Evolutionary conservation across 2,888 invertebrate genomes (phyloP), one percentile per base, ranked within the genome.

Genomic region (Hypomecis punctinalis): DNA sequence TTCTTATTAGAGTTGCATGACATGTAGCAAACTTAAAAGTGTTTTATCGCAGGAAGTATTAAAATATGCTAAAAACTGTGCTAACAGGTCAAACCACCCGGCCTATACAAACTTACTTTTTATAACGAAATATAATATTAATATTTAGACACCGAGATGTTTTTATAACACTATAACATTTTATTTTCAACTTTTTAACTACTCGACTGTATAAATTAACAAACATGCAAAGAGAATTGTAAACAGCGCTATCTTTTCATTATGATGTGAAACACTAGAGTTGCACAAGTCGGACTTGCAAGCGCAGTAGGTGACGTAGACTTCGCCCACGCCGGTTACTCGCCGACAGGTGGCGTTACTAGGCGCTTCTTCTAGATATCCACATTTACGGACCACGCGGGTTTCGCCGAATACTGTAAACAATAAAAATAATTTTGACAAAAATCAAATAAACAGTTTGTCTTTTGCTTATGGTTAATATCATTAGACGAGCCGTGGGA

Each of bases 251-350:
- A 83, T 76, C 76, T 81, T 60, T 67, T 71, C 69, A 40, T 60
- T 54, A 39, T 56, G 63, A 5, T 64, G 56, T n/a, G 71, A 40
- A 37, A 7, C 60, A 0, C 73, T 70, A 11, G 94, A 86, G 81
- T 98, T 98, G 91, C 98, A 98, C 23, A 96, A 93, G 80, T 96
- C 96, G 6, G 94, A 94, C 77, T 95, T 95, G 85, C 98, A 98
- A 64, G 96, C 94, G 85, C 97, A 98, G 85, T 97, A 97, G 2
- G 94, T 91, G 57, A 96, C 95, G 73, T 95, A 94, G 0, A 97
- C 94, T 33, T 91, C 90, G 69, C 96, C 96, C 11, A 95, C 96
- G 42, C 97, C 97, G 10, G 94, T 93, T 67, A 96, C 94, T 74
- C 94, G 93, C 70, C 95, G 85, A 82, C 97, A 97, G 66, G 93